A percentile compares a stretch with the other conserved stretches of the same genome.
Evolutionary conservation across 2,797 vertebrate species (phyloP).

Genomic region (Rousettus madagascariensis): DNA sequence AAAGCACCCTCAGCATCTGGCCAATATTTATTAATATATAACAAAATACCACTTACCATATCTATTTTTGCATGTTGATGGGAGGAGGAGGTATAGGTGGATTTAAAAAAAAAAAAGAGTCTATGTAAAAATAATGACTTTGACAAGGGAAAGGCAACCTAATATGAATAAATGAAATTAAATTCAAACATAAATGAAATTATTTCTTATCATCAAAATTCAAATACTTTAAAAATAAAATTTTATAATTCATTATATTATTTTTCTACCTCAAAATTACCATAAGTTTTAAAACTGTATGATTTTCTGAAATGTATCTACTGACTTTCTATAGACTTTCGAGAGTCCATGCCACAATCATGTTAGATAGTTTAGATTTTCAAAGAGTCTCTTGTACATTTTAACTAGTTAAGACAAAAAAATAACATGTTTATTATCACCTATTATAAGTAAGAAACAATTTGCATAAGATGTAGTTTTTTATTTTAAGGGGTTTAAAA

Average conservation of each 20-base stretch:
- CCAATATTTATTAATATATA: constrained; percentile 1
- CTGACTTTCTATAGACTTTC: neutral
- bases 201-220: neutral
- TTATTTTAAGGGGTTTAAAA: neutral
- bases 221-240: neutral
- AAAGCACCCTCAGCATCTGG: neutral
- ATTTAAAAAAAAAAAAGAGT: neutral
- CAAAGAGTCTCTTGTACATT: neutral
- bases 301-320: neutral
- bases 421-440: neutral
- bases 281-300: neutral
- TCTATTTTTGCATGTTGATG: constrained; percentile 38
- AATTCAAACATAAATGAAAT: constrained; percentile 22
- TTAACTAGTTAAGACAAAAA: constrained; percentile 10
- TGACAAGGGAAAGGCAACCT: neutral
- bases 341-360: neutral
- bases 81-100: neutral
- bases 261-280: neutral
- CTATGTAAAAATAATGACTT: constrained; percentile 19
- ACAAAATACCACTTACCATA: constrained; percentile 33
- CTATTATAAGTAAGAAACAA: neutral
- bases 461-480: neutral
- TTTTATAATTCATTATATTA: neutral
- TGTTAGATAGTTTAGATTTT: neutral
- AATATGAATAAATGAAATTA: constrained; percentile 13